Percentiles rank a stretch among this genome's conserved stretches.
Evolutionary conservation across 2,888 invertebrate genomes (phyloP).

Genomic region (Lepidochrysops patricia): DNA sequence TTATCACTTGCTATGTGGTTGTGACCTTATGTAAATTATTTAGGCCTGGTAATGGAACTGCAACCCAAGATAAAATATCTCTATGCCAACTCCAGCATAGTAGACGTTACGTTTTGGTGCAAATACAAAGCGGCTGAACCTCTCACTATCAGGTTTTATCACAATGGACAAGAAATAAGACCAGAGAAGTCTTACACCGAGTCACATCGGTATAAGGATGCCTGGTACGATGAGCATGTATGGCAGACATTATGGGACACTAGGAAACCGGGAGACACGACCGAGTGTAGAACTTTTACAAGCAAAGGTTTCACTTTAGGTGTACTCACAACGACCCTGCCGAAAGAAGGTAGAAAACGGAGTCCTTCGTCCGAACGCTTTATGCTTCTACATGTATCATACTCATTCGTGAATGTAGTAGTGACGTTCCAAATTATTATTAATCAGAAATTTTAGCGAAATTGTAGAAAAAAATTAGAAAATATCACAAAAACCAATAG

Average conservation of each 20-base stretch:
- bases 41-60: conserved; percentile 65
- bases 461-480: too few species aligned
- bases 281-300: conserved; percentile 55
- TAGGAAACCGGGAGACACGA: conserved; percentile 36
- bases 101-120: conserved; percentile 48
- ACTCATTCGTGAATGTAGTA: neutral
- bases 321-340: conserved; percentile 49
- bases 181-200: conserved; percentile 40
- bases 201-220: conserved; percentile 41
- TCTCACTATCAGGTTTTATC: conserved; percentile 53
- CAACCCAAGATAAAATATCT: conserved; percentile 47
- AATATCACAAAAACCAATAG: too few species aligned
- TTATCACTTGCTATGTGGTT: conserved; percentile 7
- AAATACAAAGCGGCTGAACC: conserved; percentile 59
- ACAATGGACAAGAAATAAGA: conserved; percentile 37
- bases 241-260: conserved; percentile 50
- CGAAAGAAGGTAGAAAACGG: conserved; percentile 40
- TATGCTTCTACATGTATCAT: neutral
- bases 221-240: conserved; percentile 49
- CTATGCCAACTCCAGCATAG: conserved; percentile 29
- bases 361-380: conserved; percentile 7
- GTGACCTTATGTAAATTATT: conserved; percentile 22
- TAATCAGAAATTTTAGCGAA: too few species aligned
- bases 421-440: neutral
- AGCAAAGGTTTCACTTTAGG: conserved; percentile 49